Evolutionary conservation across 2,113 vertebrate genomes (phyloP).

Genomic region (Vombatus ursinus): DNA sequence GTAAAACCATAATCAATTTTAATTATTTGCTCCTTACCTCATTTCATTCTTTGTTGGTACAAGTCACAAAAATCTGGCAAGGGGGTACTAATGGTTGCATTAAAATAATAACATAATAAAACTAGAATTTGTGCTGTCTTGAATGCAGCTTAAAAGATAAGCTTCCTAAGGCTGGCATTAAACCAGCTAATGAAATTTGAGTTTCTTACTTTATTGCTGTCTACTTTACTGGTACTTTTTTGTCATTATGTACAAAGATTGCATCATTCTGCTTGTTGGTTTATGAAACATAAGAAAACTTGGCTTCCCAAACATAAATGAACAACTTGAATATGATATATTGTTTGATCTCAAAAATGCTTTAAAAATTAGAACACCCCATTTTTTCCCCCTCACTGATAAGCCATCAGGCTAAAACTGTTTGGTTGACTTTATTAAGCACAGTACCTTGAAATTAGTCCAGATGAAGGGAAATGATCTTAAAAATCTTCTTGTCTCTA

Average conservation of each 20-base stretch:
- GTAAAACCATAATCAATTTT: neutral
- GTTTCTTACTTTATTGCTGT: neutral
- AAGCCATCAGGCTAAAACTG: neutral
- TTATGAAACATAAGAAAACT: neutral
- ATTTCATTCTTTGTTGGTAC: slow-evolving; percentile 19
- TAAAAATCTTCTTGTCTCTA: neutral
- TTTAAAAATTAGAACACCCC: neutral
- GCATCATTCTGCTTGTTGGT: neutral
- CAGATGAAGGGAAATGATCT: neutral
- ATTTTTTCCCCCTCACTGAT: neutral
- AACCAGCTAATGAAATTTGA: slow-evolving; percentile 63
- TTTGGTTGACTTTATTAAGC: neutral
- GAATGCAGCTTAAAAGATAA: slow-evolving; percentile 19
- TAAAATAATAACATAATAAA: slow-evolving; percentile 15
- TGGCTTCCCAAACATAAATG: neutral
- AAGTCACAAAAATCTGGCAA: neutral
- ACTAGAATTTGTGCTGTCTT: slow-evolving; percentile 31
- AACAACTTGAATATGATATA: neutral
- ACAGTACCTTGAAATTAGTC: neutral
- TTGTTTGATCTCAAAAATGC: neutral
- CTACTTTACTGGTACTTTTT: neutral
- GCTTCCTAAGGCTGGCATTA: slow-evolving; percentile 41
- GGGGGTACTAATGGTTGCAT: slow-evolving; percentile 37
- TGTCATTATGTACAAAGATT: neutral
- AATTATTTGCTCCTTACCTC: neutral